phyloP scores from a whole-genome alignment of 2,113 vertebrate genomes.

The Hipposideros armiger region DNA sequence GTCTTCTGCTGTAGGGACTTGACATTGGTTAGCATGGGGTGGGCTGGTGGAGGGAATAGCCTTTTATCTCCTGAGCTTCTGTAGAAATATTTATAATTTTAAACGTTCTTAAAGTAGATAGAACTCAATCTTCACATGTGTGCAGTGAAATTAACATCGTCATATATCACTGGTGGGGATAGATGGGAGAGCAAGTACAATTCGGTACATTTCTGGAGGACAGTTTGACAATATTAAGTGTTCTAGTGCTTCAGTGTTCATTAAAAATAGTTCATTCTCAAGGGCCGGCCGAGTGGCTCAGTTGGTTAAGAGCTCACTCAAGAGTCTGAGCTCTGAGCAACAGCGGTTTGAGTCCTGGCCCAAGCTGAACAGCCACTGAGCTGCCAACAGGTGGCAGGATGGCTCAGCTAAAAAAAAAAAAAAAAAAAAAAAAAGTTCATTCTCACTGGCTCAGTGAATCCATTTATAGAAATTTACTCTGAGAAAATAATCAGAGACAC shows the following conservation, averaged over 20 bases:
- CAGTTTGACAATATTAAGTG: neutral
- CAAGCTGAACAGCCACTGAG: too few species aligned
- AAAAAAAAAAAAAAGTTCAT: neutral
- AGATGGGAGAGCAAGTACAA: neutral
- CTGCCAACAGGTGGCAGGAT: too few species aligned
- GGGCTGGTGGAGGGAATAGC: neutral
- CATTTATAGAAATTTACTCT: neutral
- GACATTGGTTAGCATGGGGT: neutral
- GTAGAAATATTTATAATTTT: slow-evolving; percentile 12
- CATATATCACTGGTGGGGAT: neutral
- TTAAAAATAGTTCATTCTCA: slow-evolving; percentile 19
- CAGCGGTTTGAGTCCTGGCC: too few species aligned
- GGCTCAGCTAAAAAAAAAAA: too few species aligned
- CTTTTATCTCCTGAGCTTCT: neutral
- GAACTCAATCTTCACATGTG: neutral
- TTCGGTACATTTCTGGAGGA: neutral
- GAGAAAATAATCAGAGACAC: slow-evolving; percentile 15
- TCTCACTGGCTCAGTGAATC: neutral
- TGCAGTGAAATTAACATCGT: neutral
- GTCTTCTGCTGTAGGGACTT: neutral
- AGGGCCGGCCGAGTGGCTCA: too few species aligned
- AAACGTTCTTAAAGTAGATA: neutral
- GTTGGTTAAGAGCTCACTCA: too few species aligned
- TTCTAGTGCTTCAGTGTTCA: neutral
- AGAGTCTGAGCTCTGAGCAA: too few species aligned